Conservation (phyloP, 2,113 vertebrate genomes). For the Alosa alosa region DNA sequence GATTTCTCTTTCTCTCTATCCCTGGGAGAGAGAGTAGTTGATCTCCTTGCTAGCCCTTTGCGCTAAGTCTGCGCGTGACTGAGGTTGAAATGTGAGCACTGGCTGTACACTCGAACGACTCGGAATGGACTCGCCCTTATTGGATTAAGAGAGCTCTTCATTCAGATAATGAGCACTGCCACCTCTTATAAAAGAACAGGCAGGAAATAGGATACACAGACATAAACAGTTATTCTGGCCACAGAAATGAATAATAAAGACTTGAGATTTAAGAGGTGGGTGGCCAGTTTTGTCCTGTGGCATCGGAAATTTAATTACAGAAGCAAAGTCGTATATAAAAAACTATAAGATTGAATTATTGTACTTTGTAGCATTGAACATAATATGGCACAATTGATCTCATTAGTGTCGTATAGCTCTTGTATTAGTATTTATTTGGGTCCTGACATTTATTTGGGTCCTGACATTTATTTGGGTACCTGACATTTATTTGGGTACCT, state of each 20-base stretch:
- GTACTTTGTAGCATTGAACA: no score
- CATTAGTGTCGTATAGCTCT: no score
- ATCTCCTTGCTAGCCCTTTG: not conserved
- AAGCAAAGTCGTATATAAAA: no score
- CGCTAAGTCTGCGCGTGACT: not conserved
- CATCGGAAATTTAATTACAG: no score
- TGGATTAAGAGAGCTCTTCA: not conserved
- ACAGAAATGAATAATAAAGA: not conserved
- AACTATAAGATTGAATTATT: no score
- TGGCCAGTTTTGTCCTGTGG: no score
- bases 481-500: no score
- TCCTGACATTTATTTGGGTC: no score
- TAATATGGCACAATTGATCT: no score
- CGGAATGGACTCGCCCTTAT: not conserved
- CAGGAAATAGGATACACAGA: not conserved
- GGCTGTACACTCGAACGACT: not conserved
- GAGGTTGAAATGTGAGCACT: not conserved
- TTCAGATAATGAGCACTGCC: constrained; percentile 31
- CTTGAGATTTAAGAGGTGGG: not conserved
- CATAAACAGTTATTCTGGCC: not conserved
- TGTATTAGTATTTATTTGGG: no score
- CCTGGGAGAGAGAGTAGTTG: not conserved
- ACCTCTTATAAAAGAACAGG: constrained; percentile 26
- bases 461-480: no score
- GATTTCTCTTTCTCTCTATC: not conserved